These are phyloP conservation scores for Enhydra lutris DNA, from an alignment of 2,113 vertebrate species.

Conservation along the genomic window DNA sequence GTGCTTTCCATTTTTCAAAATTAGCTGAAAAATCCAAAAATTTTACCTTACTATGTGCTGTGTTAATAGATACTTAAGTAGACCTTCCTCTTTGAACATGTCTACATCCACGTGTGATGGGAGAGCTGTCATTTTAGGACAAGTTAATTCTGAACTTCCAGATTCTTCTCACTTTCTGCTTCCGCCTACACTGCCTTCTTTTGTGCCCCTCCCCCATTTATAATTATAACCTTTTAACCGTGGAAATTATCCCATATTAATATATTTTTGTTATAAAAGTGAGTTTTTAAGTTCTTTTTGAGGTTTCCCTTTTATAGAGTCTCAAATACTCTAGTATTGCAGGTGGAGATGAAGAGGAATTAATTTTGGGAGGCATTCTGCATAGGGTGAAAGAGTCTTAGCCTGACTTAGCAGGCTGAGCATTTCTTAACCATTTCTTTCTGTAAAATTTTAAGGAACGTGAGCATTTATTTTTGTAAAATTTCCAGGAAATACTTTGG, in stretches of 20 bases:
- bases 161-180: not conserved
- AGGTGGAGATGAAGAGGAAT: not conserved
- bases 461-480: conserved; percentile 66
- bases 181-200: not conserved
- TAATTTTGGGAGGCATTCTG: not conserved
- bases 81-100: not conserved
- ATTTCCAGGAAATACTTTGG: conserved; percentile 69
- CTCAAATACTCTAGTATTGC: not conserved
- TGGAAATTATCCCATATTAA: not conserved
- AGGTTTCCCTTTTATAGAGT: not conserved
- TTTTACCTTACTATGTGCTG: conserved; percentile 27
- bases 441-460: conserved; percentile 63
- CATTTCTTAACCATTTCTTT: conserved; percentile 68
- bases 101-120: not conserved
- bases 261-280: not conserved
- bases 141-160: not conserved
- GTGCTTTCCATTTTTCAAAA: not conserved
- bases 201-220: not conserved
- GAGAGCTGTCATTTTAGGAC: not conserved
- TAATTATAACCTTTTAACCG: not conserved
- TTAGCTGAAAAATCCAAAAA: not conserved
- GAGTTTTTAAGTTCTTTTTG: not conserved
- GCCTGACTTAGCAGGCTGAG: conserved; percentile 63
- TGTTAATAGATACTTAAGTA: not conserved
- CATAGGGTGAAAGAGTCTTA: not conserved